Percentiles rank a stretch among this genome's conserved stretches.
Evolutionary conservation across 2,113 vertebrate species (phyloP).

Genomic region (Synodontis membranacea): DNA sequence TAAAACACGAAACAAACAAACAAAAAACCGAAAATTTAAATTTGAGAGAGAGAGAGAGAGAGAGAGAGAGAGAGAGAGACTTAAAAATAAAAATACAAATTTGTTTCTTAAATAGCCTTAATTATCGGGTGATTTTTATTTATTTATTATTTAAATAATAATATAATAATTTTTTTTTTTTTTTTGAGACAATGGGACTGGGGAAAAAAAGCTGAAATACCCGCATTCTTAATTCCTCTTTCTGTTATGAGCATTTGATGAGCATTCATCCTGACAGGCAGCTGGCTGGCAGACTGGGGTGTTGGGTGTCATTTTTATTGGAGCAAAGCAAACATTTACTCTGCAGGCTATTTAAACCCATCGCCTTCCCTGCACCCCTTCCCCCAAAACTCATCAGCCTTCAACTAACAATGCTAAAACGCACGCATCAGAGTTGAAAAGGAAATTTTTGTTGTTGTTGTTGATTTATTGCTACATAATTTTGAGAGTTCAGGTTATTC

Average conservation of each 20-base stretch:
- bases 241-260: not conserved
- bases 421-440: not conserved
- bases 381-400: slow-evolving; percentile 27
- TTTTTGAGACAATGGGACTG: not conserved
- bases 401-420: slow-evolving; percentile 21
- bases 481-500: not conserved
- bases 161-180: too few species aligned
- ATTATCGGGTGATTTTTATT: too few species aligned
- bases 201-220: not conserved
- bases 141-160: too few species aligned
- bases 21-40: too few species aligned
- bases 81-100: too few species aligned
- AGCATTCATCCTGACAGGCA: slow-evolving; percentile 40
- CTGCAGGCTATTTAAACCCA: slow-evolving; percentile 51
- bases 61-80: not conserved
- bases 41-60: too few species aligned
- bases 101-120: too few species aligned
- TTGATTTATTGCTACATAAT: slow-evolving; percentile 2
- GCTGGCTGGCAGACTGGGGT: slow-evolving; percentile 52
- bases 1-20: too few species aligned
- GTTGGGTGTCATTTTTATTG: slow-evolving; percentile 55
- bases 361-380: not conserved
- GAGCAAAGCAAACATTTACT: slow-evolving; percentile 59
- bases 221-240: not conserved
- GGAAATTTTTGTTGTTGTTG: too few species aligned